A percentile compares a stretch with the other conserved stretches of the same genome.
Evolutionary conservation across 2,113 vertebrate species (phyloP).

Genomic region (Ophiodon elongatus): DNA sequence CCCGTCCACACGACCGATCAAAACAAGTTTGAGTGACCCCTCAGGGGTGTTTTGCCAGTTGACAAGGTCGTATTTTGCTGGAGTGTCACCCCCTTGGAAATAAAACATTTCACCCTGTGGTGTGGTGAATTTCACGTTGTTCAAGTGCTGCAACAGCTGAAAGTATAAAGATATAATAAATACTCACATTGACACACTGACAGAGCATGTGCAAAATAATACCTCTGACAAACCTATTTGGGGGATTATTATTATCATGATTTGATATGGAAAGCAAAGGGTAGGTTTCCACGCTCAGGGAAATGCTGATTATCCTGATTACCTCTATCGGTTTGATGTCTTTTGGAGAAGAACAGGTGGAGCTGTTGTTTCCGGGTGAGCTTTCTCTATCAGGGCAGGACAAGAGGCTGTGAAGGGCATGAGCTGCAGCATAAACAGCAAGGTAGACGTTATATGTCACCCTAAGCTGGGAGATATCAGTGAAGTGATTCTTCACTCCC

Average conservation of each 20-base stretch:
- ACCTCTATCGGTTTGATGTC: constrained; percentile 76
- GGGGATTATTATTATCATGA: background rate
- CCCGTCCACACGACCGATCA: constrained; percentile 75
- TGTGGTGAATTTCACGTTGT: constrained; percentile 78
- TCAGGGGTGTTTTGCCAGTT: constrained; percentile 79
- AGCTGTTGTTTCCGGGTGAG: constrained; percentile 39
- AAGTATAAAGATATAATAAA: background rate
- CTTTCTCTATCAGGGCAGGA: constrained; percentile 63
- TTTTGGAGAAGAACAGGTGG: constrained; percentile 65
- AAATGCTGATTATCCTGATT: constrained; percentile 16
- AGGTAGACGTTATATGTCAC: constrained; percentile 84
- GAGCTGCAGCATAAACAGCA: constrained; percentile 83
- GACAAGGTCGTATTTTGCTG: constrained; percentile 82
- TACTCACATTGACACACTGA: background rate
- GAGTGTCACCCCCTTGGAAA: constrained; percentile 75
- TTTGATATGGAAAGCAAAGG: background rate
- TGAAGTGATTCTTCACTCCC: constrained; percentile 73
- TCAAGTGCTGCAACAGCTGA: constrained; percentile 81
- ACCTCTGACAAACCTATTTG: background rate
- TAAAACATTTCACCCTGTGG: constrained; percentile 77
- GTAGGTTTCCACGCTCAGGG: background rate
- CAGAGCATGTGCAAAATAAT: background rate
- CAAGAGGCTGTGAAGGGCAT: constrained; percentile 81
- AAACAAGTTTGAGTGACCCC: constrained; percentile 64
- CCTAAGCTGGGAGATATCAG: constrained; percentile 79